Evolutionary conservation across 2,888 invertebrate species (phyloP).

Genomic region (Orchesella flavescens): DNA sequence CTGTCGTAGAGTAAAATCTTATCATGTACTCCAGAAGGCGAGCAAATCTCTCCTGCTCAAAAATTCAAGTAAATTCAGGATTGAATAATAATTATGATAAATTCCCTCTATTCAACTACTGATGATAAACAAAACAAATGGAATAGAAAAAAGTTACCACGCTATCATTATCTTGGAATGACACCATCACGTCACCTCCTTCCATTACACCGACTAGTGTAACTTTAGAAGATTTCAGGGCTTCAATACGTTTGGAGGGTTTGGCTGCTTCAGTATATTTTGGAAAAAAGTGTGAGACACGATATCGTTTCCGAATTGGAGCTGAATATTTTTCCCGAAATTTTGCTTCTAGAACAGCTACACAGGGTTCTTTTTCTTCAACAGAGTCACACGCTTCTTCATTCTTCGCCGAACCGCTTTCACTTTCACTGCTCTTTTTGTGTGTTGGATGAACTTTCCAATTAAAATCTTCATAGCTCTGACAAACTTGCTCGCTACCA

Average conservation of each 20-base stretch:
- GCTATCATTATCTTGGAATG: constrained; percentile 33
- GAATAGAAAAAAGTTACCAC: constrained; percentile 16
- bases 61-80: background rate
- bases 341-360: too few relatives aligned
- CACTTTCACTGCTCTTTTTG: too few relatives aligned
- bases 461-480: too few relatives aligned
- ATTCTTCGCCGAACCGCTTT: too few relatives aligned
- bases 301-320: too few relatives aligned
- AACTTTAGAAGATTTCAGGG: background rate
- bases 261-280: too few relatives aligned
- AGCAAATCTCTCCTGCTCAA: constrained; percentile 9
- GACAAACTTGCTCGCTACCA: too few relatives aligned
- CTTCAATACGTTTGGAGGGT: background rate
- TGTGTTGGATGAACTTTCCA: too few relatives aligned
- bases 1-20: constrained; percentile 5
- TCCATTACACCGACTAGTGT: constrained; percentile 14
- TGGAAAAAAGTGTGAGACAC: too few relatives aligned
- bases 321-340: too few relatives aligned
- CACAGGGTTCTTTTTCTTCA: too few relatives aligned
- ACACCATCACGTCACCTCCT: background rate
- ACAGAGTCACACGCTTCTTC: too few relatives aligned
- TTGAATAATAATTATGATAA: background rate
- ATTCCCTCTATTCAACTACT: background rate
- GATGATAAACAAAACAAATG: background rate
- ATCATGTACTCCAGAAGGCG: constrained; percentile 3